Conservation (phyloP, 2,797 vertebrate genomes). For the Anguilla marmorata region DNA sequence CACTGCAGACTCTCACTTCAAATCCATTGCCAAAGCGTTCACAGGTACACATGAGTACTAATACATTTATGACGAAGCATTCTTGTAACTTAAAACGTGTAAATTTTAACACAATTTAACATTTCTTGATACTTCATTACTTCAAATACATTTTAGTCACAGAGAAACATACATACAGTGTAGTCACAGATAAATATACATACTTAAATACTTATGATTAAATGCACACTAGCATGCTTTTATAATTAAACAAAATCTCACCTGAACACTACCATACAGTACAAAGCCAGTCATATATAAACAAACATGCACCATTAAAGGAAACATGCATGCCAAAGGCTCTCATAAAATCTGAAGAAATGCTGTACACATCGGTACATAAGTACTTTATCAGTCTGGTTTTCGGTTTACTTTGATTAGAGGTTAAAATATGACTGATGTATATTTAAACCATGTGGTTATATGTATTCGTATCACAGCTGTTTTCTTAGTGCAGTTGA, state of each 20-base stretch:
- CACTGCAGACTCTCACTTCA: conserved; percentile 79
- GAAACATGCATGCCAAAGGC: background rate
- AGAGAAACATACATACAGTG: too few relatives aligned
- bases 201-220: background rate
- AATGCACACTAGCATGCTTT: background rate
- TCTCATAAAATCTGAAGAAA: background rate
- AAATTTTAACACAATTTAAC: background rate
- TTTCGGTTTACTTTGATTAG: background rate
- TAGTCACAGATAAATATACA: too few relatives aligned
- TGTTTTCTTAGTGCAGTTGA: too few relatives aligned
- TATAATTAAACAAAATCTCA: background rate
- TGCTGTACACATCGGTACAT: background rate
- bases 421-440: background rate
- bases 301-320: background rate
- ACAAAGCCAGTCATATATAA: background rate
- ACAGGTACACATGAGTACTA: conserved; percentile 70
- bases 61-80: background rate
- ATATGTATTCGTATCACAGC: background rate
- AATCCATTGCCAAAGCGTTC: conserved; percentile 73
- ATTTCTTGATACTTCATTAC: too few relatives aligned
- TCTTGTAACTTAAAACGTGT: background rate
- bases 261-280: background rate
- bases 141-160: too few relatives aligned
- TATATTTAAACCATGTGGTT: background rate
- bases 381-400: background rate